Conservation (phyloP, 35 echinoderm and acorn worm species). For the Amphiura filiformis region DNA sequence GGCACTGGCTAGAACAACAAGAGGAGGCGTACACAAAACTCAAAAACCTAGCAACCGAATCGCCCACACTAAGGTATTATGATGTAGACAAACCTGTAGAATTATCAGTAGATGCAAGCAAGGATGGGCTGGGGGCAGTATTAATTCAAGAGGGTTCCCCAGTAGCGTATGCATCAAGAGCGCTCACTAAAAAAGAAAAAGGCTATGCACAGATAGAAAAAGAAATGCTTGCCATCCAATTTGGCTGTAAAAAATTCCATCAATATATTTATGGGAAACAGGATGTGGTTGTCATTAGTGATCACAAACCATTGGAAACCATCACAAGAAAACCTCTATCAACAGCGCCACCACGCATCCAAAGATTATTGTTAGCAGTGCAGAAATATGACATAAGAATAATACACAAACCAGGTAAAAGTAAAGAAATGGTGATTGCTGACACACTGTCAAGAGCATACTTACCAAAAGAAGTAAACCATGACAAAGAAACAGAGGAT, state of each 20-base stretch:
- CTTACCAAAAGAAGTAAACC: background rate
- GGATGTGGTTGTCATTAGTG: constrained; percentile 27
- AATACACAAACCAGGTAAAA: constrained; percentile 37
- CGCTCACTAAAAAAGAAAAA: constrained; percentile 36
- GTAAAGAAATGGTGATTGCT: constrained; percentile 34
- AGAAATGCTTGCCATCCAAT: constrained; percentile 57
- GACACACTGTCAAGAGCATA: constrained; percentile 41
- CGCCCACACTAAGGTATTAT: constrained; percentile 41
- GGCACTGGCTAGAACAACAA: background rate
- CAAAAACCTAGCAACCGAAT: constrained; percentile 25
- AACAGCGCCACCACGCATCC: constrained; percentile 49
- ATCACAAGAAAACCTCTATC: constrained; percentile 54
- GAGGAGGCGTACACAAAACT: background rate
- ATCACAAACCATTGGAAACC: constrained; percentile 57
- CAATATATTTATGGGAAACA: constrained; percentile 57
- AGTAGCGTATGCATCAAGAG: constrained; percentile 53
- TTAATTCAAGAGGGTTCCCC: constrained; percentile 35
- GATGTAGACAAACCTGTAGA: constrained; percentile 33
- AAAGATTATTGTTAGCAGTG: constrained; percentile 41
- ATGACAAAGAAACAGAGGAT: background rate
- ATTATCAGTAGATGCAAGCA: constrained; percentile 39
- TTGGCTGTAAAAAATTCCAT: constrained; percentile 63
- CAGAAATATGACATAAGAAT: constrained; percentile 54
- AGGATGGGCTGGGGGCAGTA: constrained; percentile 44
- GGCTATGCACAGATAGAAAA: constrained; percentile 52